These are phyloP conservation scores for Sparus aurata DNA, from an alignment of 2,797 vertebrate species.

Conservation along the genomic window DNA sequence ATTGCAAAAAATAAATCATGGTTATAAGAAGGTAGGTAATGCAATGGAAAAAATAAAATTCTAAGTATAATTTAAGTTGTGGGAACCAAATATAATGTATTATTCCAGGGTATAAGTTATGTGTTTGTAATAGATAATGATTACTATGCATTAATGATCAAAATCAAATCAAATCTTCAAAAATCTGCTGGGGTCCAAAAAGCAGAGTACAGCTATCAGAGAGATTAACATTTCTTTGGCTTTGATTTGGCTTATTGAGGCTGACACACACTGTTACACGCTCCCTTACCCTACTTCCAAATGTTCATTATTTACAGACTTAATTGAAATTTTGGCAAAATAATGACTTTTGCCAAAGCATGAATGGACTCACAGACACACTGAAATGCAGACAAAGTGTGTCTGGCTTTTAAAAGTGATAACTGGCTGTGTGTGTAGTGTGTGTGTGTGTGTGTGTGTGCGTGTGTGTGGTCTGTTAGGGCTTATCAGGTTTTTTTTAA, in stretches of 20 bases:
- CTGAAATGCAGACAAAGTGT: slow-evolving; percentile 7
- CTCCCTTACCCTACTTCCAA: slow-evolving; percentile 48
- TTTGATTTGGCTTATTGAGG: slow-evolving; percentile 37
- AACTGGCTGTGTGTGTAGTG: background rate
- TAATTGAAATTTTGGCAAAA: slow-evolving; percentile 73
- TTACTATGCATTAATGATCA: background rate
- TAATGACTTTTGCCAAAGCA: slow-evolving; percentile 55
- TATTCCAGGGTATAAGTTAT: background rate
- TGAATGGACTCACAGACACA: slow-evolving; percentile 21
- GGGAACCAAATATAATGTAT: background rate
- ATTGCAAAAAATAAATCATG: background rate
- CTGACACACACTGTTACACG: slow-evolving; percentile 39
- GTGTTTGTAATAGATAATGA: background rate
- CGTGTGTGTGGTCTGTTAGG: background rate
- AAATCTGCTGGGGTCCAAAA: background rate
- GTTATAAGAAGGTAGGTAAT: background rate
- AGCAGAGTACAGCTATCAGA: slow-evolving; percentile 16
- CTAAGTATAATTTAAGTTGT: background rate
- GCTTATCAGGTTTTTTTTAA: background rate
- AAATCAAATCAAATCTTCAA: background rate
- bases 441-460: background rate
- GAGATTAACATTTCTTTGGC: slow-evolving; percentile 35
- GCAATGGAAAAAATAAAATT: background rate
- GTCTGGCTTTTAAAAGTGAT: slow-evolving; percentile 28
- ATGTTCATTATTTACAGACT: slow-evolving; percentile 64